These are phyloP conservation scores for Morpho helenor DNA, from an alignment of 2,888 invertebrate species.

Conservation along the genomic window DNA sequence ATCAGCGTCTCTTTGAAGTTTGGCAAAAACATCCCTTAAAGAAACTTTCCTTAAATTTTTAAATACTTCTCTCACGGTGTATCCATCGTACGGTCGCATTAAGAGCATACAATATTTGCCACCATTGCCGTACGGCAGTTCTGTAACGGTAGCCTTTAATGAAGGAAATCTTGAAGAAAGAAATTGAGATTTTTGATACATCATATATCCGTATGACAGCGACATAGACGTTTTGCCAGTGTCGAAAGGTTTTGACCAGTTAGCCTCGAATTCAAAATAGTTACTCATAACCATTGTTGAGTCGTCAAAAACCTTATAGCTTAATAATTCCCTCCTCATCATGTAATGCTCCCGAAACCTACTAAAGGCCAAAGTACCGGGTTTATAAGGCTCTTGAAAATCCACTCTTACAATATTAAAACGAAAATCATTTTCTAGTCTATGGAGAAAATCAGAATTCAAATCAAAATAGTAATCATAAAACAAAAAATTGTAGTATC, in stretches of 20 bases:
- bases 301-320: slow-evolving; percentile 70
- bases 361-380: slow-evolving; percentile 52
- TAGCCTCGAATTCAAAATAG: slow-evolving; percentile 5
- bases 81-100: slow-evolving; percentile 79
- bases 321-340: slow-evolving; percentile 43
- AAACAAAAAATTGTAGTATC: slow-evolving; percentile 16
- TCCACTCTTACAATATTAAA: not conserved
- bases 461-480: not conserved
- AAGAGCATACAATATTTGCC: slow-evolving; percentile 81
- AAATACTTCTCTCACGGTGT: slow-evolving; percentile 68
- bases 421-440: not conserved
- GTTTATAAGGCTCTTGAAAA: slow-evolving; percentile 44
- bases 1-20: slow-evolving; percentile 62
- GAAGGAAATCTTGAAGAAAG: slow-evolving; percentile 75
- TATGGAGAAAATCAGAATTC: not conserved
- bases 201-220: not conserved
- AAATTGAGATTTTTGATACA: slow-evolving; percentile 65
- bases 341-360: slow-evolving; percentile 37
- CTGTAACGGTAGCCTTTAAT: slow-evolving; percentile 80
- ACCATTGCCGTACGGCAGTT: slow-evolving; percentile 83
- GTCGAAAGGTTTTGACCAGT: not conserved
- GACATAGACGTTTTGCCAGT: too few species aligned
- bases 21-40: slow-evolving; percentile 68
- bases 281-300: slow-evolving; percentile 70
- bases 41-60: slow-evolving; percentile 63